These are phyloP conservation scores for Rhyacophila brunnea DNA, from an alignment of 1,140 invertebrate genomes.

Conservation along the genomic window DNA sequence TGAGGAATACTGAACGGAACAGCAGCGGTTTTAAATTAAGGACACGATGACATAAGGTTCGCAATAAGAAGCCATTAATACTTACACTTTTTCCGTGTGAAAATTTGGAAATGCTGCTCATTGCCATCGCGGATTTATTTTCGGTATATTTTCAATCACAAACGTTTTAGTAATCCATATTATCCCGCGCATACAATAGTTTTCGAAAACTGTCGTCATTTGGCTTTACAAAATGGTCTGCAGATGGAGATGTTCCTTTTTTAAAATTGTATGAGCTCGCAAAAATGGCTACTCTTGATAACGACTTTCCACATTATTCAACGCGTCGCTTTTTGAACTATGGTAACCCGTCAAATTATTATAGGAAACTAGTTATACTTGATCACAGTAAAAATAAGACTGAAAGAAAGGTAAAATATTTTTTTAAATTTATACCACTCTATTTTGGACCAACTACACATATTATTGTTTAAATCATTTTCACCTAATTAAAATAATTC, in stretches of 20 bases:
- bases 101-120: conserved; percentile 19
- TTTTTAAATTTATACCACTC: too few relatives aligned
- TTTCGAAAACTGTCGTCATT: conserved; percentile 12
- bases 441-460: too few relatives aligned
- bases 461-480: too few relatives aligned
- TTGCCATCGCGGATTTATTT: conserved; percentile 14
- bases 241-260: conserved; percentile 22
- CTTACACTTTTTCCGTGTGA: conserved; percentile 16
- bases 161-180: conserved; percentile 11
- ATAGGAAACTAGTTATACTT: too few relatives aligned
- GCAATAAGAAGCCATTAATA: conserved; percentile 12
- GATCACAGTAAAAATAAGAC: too few relatives aligned
- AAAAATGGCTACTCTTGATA: conserved; percentile 12
- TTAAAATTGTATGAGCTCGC: conserved; percentile 13
- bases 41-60: conserved; percentile 20
- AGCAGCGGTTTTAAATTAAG: neutral
- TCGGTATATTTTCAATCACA: conserved; percentile 7
- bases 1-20: neutral
- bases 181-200: conserved; percentile 14
- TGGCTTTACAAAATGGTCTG: conserved; percentile 28
- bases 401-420: too few relatives aligned
- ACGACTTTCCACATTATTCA: too few relatives aligned
- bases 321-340: too few relatives aligned
- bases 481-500: too few relatives aligned
- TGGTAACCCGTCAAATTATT: too few relatives aligned